Conservation (phyloP, 1,140 invertebrate species). For the Phortica variegata region DNA sequence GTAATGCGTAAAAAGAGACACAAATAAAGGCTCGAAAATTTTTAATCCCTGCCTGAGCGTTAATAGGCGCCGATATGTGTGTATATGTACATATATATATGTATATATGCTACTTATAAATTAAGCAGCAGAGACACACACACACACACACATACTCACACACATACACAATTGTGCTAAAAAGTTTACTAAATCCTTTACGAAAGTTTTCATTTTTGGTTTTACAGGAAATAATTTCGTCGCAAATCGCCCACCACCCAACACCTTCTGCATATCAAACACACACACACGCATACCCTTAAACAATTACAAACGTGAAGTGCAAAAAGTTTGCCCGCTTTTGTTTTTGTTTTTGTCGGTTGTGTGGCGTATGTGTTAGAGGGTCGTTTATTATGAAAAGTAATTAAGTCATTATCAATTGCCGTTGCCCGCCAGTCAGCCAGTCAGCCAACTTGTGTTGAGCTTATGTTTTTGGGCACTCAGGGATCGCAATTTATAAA, state of each 20-base stretch:
- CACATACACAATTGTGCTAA: constrained; percentile 7
- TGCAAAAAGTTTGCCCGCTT: no score
- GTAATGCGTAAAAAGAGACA: constrained; percentile 39
- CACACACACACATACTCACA: constrained; percentile 28
- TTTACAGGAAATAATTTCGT: constrained; percentile 10
- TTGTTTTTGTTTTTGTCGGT: constrained; percentile 10
- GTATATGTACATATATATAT: constrained; percentile 19
- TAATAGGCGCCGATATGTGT: constrained; percentile 4
- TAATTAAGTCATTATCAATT: constrained; percentile 54
- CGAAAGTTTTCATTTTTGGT: constrained; percentile 46
- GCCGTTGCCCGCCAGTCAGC: neutral
- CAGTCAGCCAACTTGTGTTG: no score
- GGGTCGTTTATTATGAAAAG: constrained; percentile 25
- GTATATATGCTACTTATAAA: no score
- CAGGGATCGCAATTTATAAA: no score
- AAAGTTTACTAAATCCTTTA: constrained; percentile 50
- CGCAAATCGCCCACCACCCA: no score
- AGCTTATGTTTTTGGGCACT: no score
- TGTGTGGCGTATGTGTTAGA: no score
- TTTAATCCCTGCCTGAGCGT: constrained; percentile 39
- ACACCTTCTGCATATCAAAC: no score
- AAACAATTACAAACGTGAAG: no score
- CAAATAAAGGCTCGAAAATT: constrained; percentile 36
- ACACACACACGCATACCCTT: neutral
- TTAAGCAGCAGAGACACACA: no score